Conservation (phyloP, 35 echinoderm and acorn worm genomes). For the Heliocidaris tuberculata region DNA sequence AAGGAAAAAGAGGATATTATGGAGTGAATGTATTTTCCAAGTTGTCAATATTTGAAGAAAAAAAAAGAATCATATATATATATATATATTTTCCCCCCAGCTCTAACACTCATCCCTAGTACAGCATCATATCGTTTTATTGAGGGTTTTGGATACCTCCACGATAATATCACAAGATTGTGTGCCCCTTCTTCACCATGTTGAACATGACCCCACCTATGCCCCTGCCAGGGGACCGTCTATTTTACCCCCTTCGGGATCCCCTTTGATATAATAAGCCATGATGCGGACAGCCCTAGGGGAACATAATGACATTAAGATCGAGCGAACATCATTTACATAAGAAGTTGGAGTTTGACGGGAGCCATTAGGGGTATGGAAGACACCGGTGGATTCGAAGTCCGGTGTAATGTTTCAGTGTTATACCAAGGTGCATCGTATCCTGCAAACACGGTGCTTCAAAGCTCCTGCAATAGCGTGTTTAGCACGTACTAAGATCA, state of each 20-base stretch:
- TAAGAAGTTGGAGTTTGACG: background rate
- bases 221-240: background rate
- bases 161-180: background rate
- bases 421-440: background rate
- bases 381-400: background rate
- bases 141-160: background rate
- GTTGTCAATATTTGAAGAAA: background rate
- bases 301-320: conserved; percentile 12
- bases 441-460: no score
- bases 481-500: no score
- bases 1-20: background rate
- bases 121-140: background rate
- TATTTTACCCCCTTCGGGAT: background rate
- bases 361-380: background rate
- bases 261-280: background rate
- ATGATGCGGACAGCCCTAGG: background rate
- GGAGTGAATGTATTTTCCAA: background rate
- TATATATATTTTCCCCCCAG: background rate
- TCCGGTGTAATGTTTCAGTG: background rate
- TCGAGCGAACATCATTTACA: background rate
- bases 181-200: background rate
- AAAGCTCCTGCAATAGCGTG: no score
- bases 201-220: background rate
- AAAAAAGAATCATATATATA: background rate
- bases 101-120: background rate